Base-by-base conservation (phyloP, 2,113 vertebrate genomes). In the Halcyon malimbica region DNA sequence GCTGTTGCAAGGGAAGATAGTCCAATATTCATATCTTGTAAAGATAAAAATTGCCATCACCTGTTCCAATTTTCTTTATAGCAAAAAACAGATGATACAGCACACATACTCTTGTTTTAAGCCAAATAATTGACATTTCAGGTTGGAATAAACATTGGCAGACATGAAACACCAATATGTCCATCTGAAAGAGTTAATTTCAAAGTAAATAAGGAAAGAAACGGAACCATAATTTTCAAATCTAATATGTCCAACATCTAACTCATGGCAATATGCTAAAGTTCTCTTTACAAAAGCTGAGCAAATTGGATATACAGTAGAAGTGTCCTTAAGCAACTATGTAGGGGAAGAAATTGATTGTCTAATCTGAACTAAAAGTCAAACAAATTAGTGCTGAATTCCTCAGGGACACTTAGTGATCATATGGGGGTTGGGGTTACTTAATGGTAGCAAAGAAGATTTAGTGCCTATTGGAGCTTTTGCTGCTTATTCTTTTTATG, bases 361-460 rank as follows among this genome's bases (percentile, higher is more conserved):
- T 67, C 46, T 85, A 94, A 85, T 91, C 97, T 97, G 96, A 97
- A 90, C 48, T 93, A 94, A 94, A 96, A 97, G 93, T 96, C 93
- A 96, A 91, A 92, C 84, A 96, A 96, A 96, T 97, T 96, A 97
- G 91, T 85, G 25, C 33, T 83, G 35, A 83, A 69, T 29, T 94
- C 97, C 74, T 89, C 80, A 62, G 88, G 93, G 96, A 89, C 60
- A 59, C 62, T 83, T 77, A 91, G 84, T 51, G 73, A 93, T 94
- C 91, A 89, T 70, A 65, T 1, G 2, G 5, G 67, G 59, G 5
- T 29, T 60, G 48, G 21, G 64, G 77, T 89, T 93, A 83, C 73
- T 90, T 96, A 83, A 37, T 44, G 44, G 42, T 81, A 91, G 51
- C 65, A 80, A 39, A 77, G 42, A 91, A 75, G 46, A 74, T 94